Base-by-base conservation (phyloP, 2,888 invertebrate genomes). In the Argyresthia goedartella region DNA sequence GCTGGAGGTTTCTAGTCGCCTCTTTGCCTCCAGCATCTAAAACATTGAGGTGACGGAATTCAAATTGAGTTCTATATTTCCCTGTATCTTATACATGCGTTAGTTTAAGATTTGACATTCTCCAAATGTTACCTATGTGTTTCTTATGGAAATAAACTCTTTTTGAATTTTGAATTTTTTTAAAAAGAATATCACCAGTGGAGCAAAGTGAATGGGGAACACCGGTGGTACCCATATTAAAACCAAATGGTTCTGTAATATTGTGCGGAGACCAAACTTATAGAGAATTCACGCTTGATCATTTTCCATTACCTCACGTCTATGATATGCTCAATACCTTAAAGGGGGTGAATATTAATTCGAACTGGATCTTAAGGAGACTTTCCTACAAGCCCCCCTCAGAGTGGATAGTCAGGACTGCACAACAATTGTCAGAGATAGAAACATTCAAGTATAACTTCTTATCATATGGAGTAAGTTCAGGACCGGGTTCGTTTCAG, bases 151-250 rank as follows among this genome's bases (percentile, higher is more conserved):
- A n/a, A n/a, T n/a, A n/a, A n/a, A n/a, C n/a, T n/a, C n/a, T n/a
- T n/a, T n/a, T n/a, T n/a, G n/a, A n/a, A n/a, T n/a, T n/a, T n/a
- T n/a, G n/a, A n/a, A n/a, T n/a, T n/a, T n/a, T n/a, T n/a, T n/a
- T n/a, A n/a, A n/a, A n/a, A n/a, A n/a, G n/a, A n/a, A n/a, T n/a
- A n/a, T n/a, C n/a, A 44, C 52, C 41, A 16, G 56, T 57, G 6
- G 56, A 49, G 15, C 25, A 44, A 15, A 54, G 58, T 16, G 59
- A 60, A 9, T 57, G 59, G 44, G 58, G 57, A 0, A 56, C 60
- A 4, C 58, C 59, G 33, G 53, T 60, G 53, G 54, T 59, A 14
- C 53, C 56, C 13, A 56, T 58, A 14, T 53, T 50, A 8, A 55
- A 55, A 10, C 49, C 51, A 1, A 56, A 55, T 43, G 49, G 55